Evolutionary conservation across 2,888 invertebrate species (phyloP), one percentile per base, ranked within the genome.

Genomic region (Allacma fusca): DNA sequence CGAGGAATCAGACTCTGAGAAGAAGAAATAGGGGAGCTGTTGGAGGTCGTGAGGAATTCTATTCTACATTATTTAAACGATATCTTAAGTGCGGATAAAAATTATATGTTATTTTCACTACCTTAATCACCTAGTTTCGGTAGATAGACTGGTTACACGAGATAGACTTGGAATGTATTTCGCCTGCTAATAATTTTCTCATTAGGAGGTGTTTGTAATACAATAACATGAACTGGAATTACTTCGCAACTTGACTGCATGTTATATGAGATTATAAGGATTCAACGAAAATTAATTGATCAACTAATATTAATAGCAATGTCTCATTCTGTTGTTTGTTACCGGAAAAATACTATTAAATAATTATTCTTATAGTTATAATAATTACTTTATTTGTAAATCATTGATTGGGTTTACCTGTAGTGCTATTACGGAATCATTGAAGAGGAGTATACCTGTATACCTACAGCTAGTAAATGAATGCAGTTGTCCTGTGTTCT

Each of bases 1-100:
- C 19, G 75, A 75, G 40, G 75, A 75, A 26, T 13, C 29, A 75
- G 26, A 21, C 9, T 26, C 72, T 26, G 57, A 34, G 29, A 24
- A 24, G 12, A 44, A 44, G 44, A 44, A 69, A 9, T 43, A 34
- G 40, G 23, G n/a, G 1, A 16, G 50, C 50, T 13, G 16, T 50
- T 50, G 50, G 50, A 50, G 50, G 50, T 19, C 16, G 50, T 50
- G 50, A 50, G 50, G 50, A 50, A 19, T 19, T 50, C 50, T 50
- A 13, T 50, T 5, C 16, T 50, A n/a, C 40, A 5, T 50, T 50
- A 50, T 50, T 50, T 50, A 50, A 50, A 1, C 16, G n/a, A 19
- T 50, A 50, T 50, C 50, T 50, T 1, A n/a, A 34, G 34, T 34
- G 34, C 34, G 4, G n/a, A 50, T 50, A 50, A 50, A 50, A 2